These are phyloP conservation scores for Amorpha juglandis DNA, from an alignment of 2,888 invertebrate genomes.

Conservation along the genomic window DNA sequence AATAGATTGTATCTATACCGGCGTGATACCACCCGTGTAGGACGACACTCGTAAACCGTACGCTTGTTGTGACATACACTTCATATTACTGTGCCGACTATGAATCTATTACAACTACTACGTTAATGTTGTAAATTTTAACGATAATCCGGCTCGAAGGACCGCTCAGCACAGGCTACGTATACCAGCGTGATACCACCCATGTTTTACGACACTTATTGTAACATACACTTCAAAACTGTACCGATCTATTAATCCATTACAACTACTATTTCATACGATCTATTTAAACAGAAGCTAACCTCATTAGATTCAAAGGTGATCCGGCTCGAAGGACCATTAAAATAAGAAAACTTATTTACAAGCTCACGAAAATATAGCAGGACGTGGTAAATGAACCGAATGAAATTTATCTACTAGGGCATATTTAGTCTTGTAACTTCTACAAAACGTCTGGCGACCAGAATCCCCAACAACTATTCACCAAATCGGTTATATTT, in stretches of 20 bases:
- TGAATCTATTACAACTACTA: too few species aligned
- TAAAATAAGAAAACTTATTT: too few species aligned
- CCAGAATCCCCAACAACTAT: background rate
- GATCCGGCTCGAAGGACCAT: too few species aligned
- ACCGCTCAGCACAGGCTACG: background rate
- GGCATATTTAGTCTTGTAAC: background rate
- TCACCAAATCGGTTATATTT: background rate
- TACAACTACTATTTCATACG: too few species aligned
- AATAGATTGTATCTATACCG: constrained; percentile 28
- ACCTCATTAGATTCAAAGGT: too few species aligned
- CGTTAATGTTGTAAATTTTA: too few species aligned
- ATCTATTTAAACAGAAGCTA: too few species aligned
- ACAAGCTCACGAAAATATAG: too few species aligned
- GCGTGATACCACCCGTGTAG: constrained; percentile 25
- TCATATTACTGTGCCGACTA: background rate
- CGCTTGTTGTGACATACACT: background rate
- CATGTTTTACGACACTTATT: constrained; percentile 33
- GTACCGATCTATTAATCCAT: too few species aligned
- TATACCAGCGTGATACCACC: background rate
- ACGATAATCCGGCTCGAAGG: background rate
- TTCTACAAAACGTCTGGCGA: background rate
- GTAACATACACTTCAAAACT: background rate
- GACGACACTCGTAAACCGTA: constrained; percentile 37
- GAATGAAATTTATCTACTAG: too few species aligned
- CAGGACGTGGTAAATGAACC: too few species aligned